Conservation (phyloP, 2,113 vertebrate genomes). For the Myiopsitta monachus region DNA sequence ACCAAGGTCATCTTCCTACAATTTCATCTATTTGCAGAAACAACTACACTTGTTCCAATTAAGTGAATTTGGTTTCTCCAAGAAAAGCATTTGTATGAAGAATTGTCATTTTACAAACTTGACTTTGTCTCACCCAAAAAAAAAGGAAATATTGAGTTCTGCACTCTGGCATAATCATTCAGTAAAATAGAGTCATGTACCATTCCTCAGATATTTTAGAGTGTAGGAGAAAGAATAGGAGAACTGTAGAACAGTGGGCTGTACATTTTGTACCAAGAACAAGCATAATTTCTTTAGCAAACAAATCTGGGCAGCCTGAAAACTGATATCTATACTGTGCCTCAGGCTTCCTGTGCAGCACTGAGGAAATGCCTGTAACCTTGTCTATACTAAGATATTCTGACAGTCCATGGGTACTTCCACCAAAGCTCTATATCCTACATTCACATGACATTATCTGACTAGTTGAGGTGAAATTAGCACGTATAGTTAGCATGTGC, state of each 20-base stretch:
- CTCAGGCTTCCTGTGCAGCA: background rate
- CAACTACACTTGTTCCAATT: background rate
- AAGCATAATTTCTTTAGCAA: slow-evolving; percentile 6
- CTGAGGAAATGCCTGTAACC: background rate
- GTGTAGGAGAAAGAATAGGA: slow-evolving; percentile 59
- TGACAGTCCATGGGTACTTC: background rate
- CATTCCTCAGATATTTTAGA: slow-evolving; percentile 59
- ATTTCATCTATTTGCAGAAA: background rate
- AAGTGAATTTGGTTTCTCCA: background rate
- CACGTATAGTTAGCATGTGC: accelerated
- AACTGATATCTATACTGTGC: background rate
- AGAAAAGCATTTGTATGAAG: background rate
- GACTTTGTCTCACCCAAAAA: background rate
- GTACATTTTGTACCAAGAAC: slow-evolving; percentile 33
- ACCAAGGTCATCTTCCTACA: background rate
- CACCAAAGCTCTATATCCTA: background rate
- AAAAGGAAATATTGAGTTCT: background rate
- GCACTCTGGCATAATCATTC: background rate
- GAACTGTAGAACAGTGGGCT: background rate
- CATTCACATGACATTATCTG: background rate
- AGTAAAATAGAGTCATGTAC: slow-evolving; percentile 1
- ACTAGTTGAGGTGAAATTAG: background rate
- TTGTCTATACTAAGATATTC: background rate
- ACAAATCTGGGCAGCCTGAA: background rate
- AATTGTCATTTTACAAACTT: background rate